Percentiles rank a stretch among this genome's conserved stretches.
These are phyloP conservation scores for Schizopygopsis pylzovi DNA, from an alignment of 2,797 vertebrate species.

Conservation along the genomic window DNA sequence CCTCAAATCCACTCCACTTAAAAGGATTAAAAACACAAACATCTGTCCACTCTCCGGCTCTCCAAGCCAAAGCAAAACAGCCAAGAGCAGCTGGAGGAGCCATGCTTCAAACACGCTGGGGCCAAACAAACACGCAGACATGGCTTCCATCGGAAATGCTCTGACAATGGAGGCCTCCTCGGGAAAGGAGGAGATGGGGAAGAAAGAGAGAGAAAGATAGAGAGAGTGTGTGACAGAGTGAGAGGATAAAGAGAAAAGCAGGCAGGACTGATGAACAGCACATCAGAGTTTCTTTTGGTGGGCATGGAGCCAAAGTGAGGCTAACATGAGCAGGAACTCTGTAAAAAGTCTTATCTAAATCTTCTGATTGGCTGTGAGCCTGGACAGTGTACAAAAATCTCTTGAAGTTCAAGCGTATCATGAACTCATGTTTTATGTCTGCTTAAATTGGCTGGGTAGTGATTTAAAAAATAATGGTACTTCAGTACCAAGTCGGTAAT, in stretches of 20 bases:
- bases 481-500: not conserved
- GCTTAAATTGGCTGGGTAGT: not conserved
- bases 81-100: slow-evolving; percentile 50
- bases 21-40: slow-evolving; percentile 58
- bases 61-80: slow-evolving; percentile 34
- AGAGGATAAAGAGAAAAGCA: slow-evolving; percentile 65
- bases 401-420: slow-evolving; percentile 22
- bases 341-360: slow-evolving; percentile 28
- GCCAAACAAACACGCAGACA: slow-evolving; percentile 33
- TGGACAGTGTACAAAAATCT: slow-evolving; percentile 23
- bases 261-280: slow-evolving; percentile 67
- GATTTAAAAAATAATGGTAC: not conserved
- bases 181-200: not conserved
- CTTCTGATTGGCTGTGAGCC: slow-evolving; percentile 3
- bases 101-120: slow-evolving; percentile 35
- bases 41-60: slow-evolving; percentile 50
- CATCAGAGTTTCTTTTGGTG: slow-evolving; percentile 36
- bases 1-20: slow-evolving; percentile 55
- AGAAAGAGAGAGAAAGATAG: slow-evolving; percentile 1
- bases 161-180: slow-evolving; percentile 34
- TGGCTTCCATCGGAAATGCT: slow-evolving; percentile 33
- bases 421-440: slow-evolving; percentile 27
- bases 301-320: slow-evolving; percentile 34
- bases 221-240: not conserved
- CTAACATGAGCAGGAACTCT: slow-evolving; percentile 37